Evolutionary conservation across 2,888 invertebrate genomes (phyloP).

Genomic region (Arenicola marina): DNA sequence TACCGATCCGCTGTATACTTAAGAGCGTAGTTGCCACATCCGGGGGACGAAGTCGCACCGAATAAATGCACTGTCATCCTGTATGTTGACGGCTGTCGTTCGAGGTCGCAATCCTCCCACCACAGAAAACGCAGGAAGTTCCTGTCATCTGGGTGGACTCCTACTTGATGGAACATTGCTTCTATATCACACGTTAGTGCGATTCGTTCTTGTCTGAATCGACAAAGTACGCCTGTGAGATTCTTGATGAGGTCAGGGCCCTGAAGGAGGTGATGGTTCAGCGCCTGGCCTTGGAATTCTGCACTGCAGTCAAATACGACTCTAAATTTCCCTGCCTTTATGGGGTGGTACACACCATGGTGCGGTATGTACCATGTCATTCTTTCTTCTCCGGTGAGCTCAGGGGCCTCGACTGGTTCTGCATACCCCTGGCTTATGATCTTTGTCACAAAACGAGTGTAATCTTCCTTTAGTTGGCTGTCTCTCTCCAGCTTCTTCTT

Average conservation of each 20-base stretch:
- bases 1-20: not conserved
- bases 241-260: slow-evolving; percentile 6
- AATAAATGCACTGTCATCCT: slow-evolving; percentile 7
- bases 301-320: slow-evolving; percentile 6
- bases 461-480: not conserved
- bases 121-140: slow-evolving; percentile 9
- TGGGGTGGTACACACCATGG: slow-evolving; percentile 1
- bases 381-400: not conserved
- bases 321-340: not conserved
- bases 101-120: not conserved
- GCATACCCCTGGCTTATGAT: not conserved
- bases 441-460: not conserved
- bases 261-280: slow-evolving; percentile 2
- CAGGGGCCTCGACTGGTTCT: not conserved
- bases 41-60: not conserved
- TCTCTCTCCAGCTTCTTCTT: not conserved
- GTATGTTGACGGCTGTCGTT: not conserved
- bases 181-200: slow-evolving; percentile 6
- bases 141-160: not conserved
- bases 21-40: not conserved
- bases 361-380: slow-evolving; percentile 8
- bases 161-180: slow-evolving; percentile 8
- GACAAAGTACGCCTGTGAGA: not conserved
- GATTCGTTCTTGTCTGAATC: slow-evolving; percentile 3
- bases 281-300: not conserved